These are phyloP conservation scores for Gadus chalcogrammus DNA, from an alignment of 2,113 vertebrate genomes.

Conservation along the genomic window DNA sequence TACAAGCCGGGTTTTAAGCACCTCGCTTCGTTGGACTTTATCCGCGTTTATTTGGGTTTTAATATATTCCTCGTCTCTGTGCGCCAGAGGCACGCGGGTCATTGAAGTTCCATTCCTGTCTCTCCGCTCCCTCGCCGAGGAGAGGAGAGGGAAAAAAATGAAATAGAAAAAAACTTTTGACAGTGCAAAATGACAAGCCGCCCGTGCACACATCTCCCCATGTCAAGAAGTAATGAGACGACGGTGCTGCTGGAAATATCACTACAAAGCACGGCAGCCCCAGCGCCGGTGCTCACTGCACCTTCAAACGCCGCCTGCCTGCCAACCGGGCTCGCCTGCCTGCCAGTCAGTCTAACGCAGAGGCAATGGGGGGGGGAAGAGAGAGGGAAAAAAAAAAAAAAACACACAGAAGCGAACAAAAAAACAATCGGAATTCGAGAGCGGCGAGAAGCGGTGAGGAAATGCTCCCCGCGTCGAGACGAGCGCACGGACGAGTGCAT, in stretches of 20 bases:
- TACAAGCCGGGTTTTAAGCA: constrained; percentile 56
- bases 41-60: constrained; percentile 46
- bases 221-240: constrained; percentile 74
- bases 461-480: constrained; percentile 59
- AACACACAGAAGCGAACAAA: constrained; percentile 57
- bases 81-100: constrained; percentile 59
- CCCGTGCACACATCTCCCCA: constrained; percentile 63
- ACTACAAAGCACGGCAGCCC: constrained; percentile 68
- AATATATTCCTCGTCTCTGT: constrained; percentile 60
- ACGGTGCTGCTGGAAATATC: constrained; percentile 73
- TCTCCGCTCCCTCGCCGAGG: constrained; percentile 50
- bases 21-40: constrained; percentile 46
- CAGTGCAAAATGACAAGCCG: constrained; percentile 70
- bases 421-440: constrained; percentile 70
- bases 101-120: constrained; percentile 62
- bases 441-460: constrained; percentile 57
- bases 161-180: constrained; percentile 48
- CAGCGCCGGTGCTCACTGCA: constrained; percentile 58
- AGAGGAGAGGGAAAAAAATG: constrained; percentile 10
- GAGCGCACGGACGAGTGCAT: constrained; percentile 55
- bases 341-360: constrained; percentile 47
- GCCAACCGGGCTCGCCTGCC: constrained; percentile 53
- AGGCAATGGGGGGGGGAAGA: constrained; percentile 1
- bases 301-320: constrained; percentile 68
- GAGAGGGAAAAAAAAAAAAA: constrained; percentile 60